Percentiles rank a stretch among this genome's conserved stretches.
Conservation (phyloP, 2,113 vertebrate species). For the Kobus ellipsiprymnus region DNA sequence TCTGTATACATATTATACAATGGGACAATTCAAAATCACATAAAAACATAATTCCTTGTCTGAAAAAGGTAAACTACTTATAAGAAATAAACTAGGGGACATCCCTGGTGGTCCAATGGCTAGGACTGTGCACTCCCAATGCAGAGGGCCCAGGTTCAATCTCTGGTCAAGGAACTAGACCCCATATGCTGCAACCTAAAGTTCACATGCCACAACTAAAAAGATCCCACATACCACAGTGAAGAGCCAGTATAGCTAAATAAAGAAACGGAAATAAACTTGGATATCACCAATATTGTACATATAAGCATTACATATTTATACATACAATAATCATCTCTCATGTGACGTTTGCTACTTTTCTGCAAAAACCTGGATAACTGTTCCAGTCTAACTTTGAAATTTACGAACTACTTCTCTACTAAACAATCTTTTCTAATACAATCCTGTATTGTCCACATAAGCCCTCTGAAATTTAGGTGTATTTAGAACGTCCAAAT, state of each 20-base stretch:
- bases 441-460: constrained; percentile 37
- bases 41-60: background rate
- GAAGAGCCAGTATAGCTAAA: background rate
- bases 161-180: background rate
- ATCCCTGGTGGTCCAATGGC: background rate
- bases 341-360: background rate
- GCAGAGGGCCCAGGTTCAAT: background rate
- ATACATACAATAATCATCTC: background rate
- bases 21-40: constrained; percentile 35
- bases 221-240: background rate
- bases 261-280: background rate
- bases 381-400: constrained; percentile 24
- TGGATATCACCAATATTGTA: background rate
- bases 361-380: constrained; percentile 26
- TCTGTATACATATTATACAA: background rate
- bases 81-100: background rate
- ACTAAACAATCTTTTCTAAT: constrained; percentile 42
- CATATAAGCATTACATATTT: background rate
- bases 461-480: background rate
- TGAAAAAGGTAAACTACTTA: background rate
- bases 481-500: constrained; percentile 16
- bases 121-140: background rate
- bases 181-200: background rate
- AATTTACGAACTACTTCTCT: constrained; percentile 4
- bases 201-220: background rate